These are phyloP conservation scores for Ovibos moschatus DNA, from an alignment of 2,113 vertebrate species.

Conservation along the genomic window DNA sequence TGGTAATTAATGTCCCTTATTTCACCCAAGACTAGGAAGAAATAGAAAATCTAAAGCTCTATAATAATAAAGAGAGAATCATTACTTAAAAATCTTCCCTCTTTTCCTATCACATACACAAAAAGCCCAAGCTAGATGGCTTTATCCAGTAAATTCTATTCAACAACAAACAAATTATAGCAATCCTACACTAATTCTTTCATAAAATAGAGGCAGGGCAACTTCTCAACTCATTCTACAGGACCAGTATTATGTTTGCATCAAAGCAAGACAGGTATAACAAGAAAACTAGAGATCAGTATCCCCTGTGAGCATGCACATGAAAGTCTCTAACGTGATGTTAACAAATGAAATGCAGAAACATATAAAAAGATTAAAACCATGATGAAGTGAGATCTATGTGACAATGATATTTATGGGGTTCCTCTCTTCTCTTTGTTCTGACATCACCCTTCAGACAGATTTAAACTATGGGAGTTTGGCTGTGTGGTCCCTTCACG, in stretches of 20 bases:
- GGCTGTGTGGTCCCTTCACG: background rate
- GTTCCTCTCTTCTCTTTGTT: background rate
- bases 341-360: background rate
- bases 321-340: background rate
- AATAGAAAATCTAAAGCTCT: background rate
- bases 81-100: background rate
- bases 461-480: background rate
- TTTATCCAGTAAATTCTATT: background rate
- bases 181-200: background rate
- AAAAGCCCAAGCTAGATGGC: background rate
- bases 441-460: background rate
- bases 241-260: background rate
- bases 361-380: background rate
- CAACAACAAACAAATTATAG: background rate
- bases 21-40: background rate
- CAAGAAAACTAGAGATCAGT: background rate
- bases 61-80: background rate
- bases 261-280: background rate
- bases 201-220: background rate
- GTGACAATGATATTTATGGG: too few species aligned
- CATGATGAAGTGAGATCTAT: background rate
- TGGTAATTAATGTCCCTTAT: background rate
- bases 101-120: background rate
- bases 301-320: background rate
- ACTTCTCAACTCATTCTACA: background rate